Conservation (phyloP, 2,113 vertebrate genomes). For the Rhea pennata region DNA sequence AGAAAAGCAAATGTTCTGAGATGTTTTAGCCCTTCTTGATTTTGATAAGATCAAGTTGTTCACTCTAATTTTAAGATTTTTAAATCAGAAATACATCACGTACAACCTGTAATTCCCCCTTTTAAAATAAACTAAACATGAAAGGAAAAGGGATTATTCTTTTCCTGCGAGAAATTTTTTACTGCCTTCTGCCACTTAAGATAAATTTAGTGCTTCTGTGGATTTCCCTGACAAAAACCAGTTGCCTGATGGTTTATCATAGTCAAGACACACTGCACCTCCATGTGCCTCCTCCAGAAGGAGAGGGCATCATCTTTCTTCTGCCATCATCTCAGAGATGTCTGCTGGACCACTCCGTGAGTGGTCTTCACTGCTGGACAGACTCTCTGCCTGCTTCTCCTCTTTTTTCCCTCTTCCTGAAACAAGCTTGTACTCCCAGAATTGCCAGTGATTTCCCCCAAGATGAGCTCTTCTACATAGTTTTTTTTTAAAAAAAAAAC, state of each 20-base stretch:
- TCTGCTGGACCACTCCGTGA: background rate
- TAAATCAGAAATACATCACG: background rate
- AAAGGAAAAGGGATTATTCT: background rate
- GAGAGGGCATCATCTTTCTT: background rate
- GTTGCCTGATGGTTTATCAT: background rate
- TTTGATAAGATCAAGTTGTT: background rate
- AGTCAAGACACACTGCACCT: background rate
- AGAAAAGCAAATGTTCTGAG: background rate
- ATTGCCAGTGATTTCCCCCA: background rate
- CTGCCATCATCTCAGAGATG: background rate
- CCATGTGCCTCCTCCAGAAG: accelerated
- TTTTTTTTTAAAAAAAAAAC: background rate
- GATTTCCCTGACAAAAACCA: background rate
- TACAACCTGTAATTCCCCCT: accelerated
- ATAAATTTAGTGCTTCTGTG: background rate
- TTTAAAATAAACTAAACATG: background rate
- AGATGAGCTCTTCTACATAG: background rate
- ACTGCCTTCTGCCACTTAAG: too few relatives aligned
- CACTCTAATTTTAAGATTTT: background rate
- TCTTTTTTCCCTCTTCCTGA: background rate
- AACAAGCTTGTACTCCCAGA: background rate
- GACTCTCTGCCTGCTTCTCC: background rate
- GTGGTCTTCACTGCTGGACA: background rate
- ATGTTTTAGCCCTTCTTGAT: background rate
- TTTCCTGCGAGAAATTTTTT: background rate